phyloP scores from a whole-genome alignment of 2,888 invertebrate genomes.

The Aleiodes leptofemur region DNA sequence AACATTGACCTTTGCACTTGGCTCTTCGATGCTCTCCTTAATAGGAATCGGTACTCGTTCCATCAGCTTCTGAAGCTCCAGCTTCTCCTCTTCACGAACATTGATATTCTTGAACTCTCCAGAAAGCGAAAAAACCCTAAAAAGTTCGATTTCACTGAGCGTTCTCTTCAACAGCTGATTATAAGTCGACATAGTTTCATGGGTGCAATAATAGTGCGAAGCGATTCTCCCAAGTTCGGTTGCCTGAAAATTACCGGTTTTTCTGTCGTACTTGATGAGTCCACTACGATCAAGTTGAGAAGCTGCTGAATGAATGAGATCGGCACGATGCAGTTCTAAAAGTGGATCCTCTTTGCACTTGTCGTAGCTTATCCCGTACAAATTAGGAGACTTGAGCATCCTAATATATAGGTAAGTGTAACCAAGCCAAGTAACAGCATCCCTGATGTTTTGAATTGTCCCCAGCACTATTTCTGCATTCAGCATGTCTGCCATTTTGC shows the following conservation, averaged over 20 bases:
- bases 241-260: slow-evolving; percentile 90
- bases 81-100: slow-evolving; percentile 96
- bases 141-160: slow-evolving; percentile 97
- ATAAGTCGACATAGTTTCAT: slow-evolving; percentile 97
- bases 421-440: slow-evolving; percentile 95
- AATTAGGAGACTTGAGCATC: slow-evolving; percentile 92
- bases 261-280: slow-evolving; percentile 96
- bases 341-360: slow-evolving; percentile 88
- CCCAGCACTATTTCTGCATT: slow-evolving; percentile 99
- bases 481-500: slow-evolving; percentile 95
- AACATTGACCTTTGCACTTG: slow-evolving; percentile 97
- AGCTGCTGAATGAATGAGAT: slow-evolving; percentile 97
- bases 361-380: slow-evolving; percentile 90
- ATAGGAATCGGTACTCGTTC: slow-evolving; percentile 98
- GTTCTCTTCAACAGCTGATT: slow-evolving; percentile 97
- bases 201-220: slow-evolving; percentile 98
- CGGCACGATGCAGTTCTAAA: slow-evolving; percentile 93
- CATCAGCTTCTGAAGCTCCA: slow-evolving; percentile 95
- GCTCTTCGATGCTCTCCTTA: slow-evolving; percentile 98
- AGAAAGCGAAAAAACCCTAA: slow-evolving; percentile 98
- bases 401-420: slow-evolving; percentile 98
- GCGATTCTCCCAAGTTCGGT: slow-evolving; percentile 98
- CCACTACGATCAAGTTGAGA: slow-evolving; percentile 93
- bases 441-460: slow-evolving; percentile 91
- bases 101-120: slow-evolving; percentile 96